Evolutionary conservation across 2,113 vertebrate species (phyloP).

Genomic region (Pachycephala philippinensis): DNA sequence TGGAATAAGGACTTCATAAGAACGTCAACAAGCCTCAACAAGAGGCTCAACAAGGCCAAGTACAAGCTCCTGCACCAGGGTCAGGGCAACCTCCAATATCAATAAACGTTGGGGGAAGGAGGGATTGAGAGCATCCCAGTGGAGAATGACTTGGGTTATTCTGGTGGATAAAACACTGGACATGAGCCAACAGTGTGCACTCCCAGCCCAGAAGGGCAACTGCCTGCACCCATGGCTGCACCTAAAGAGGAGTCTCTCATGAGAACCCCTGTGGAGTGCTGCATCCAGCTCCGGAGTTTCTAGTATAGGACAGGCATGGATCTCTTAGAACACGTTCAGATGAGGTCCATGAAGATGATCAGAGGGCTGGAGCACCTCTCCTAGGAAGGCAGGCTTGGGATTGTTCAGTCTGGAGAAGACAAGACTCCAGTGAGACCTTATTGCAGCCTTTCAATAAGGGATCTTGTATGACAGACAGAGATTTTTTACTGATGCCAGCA

Average conservation of each 20-base stretch:
- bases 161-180: background rate
- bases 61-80: background rate
- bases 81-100: background rate
- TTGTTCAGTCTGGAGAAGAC: background rate
- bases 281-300: background rate
- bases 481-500: background rate
- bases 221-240: background rate
- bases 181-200: background rate
- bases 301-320: background rate
- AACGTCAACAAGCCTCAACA: too few species aligned
- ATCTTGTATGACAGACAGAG: background rate
- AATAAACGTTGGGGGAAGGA: rapidly evolving
- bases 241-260: background rate
- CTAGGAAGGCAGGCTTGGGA: background rate
- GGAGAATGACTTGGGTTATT: background rate
- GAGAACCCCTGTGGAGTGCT: rapidly evolving
- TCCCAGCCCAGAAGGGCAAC: background rate
- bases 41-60: background rate
- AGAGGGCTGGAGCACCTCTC: background rate
- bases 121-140: background rate
- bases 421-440: background rate
- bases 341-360: background rate
- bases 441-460: background rate
- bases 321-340: background rate
- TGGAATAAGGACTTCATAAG: background rate